Percentiles rank a stretch among this genome's conserved stretches.
These are phyloP conservation scores for Acleris emargana DNA, from an alignment of 2,888 invertebrate genomes.

Conservation along the genomic window DNA sequence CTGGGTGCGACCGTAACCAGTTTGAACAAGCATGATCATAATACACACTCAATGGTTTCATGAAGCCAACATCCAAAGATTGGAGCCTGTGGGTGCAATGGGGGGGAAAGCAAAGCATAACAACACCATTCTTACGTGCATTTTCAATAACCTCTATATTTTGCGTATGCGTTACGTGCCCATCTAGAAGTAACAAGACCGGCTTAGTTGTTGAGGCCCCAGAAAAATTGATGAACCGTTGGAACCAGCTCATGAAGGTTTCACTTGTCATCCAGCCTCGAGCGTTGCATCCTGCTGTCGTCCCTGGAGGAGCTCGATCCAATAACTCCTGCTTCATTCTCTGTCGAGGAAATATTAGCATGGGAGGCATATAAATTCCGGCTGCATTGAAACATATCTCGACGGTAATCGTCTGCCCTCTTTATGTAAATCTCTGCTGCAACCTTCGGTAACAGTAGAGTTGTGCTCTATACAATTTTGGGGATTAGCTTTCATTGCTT, in stretches of 20 bases:
- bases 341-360: conserved; percentile 48
- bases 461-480: too few relatives aligned
- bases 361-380: conserved; percentile 48
- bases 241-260: conserved; percentile 39
- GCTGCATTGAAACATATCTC: conserved; percentile 46
- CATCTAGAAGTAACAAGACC: conserved; percentile 37
- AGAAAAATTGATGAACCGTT: conserved; percentile 39
- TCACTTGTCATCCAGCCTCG: conserved; percentile 46
- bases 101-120: conserved; percentile 3
- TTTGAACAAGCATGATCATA: conserved; percentile 40
- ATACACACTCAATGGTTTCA: conserved; percentile 42
- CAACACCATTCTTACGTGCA: conserved; percentile 25
- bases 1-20: conserved; percentile 44
- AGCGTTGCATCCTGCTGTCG: conserved; percentile 45
- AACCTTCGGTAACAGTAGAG: background rate
- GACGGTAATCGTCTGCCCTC: conserved; percentile 39
- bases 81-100: background rate
- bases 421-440: background rate
- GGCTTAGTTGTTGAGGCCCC: conserved; percentile 34
- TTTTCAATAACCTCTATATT: conserved; percentile 32
- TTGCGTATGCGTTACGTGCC: conserved; percentile 41
- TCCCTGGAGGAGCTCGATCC: conserved; percentile 48
- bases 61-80: conserved; percentile 40
- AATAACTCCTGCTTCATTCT: conserved; percentile 45
- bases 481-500: too few relatives aligned